These are phyloP conservation scores for Furcula furcula DNA, from an alignment of 2,888 invertebrate genomes.

Conservation along the genomic window DNA sequence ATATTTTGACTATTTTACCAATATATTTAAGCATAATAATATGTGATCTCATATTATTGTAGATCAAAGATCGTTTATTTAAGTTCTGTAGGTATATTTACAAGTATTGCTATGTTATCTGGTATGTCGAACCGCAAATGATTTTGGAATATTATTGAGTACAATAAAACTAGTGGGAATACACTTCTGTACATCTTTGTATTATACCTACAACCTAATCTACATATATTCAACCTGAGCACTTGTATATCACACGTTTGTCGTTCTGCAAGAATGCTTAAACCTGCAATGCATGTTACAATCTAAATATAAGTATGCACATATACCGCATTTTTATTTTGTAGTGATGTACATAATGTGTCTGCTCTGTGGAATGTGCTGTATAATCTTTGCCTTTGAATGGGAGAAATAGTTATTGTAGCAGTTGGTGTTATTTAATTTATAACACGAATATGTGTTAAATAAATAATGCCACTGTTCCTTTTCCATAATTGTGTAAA, in stretches of 20 bases:
- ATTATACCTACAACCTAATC: slow-evolving; percentile 16
- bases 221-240: slow-evolving; percentile 18
- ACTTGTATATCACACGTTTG: slow-evolving; percentile 33
- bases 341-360: slow-evolving; percentile 11
- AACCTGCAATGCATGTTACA: slow-evolving; percentile 33
- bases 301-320: slow-evolving; percentile 34
- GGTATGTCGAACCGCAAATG: neutral
- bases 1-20: neutral
- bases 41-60: slow-evolving; percentile 30
- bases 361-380: too few relatives aligned
- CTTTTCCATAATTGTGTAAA: too few relatives aligned
- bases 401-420: too few relatives aligned
- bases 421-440: too few relatives aligned
- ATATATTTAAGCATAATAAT: slow-evolving; percentile 6
- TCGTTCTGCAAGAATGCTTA: slow-evolving; percentile 26
- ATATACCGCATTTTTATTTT: slow-evolving; percentile 36
- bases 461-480: too few relatives aligned
- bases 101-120: slow-evolving; percentile 14
- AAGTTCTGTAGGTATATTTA: slow-evolving; percentile 15
- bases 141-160: neutral
- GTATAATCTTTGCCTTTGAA: too few relatives aligned
- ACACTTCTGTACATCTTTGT: slow-evolving; percentile 13
- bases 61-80: slow-evolving; percentile 20
- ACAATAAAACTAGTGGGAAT: slow-evolving; percentile 22
- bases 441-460: too few relatives aligned